Percentiles rank a stretch among this genome's conserved stretches.
Conservation (phyloP, 2,888 invertebrate genomes). For the Hermodice carunculata region DNA sequence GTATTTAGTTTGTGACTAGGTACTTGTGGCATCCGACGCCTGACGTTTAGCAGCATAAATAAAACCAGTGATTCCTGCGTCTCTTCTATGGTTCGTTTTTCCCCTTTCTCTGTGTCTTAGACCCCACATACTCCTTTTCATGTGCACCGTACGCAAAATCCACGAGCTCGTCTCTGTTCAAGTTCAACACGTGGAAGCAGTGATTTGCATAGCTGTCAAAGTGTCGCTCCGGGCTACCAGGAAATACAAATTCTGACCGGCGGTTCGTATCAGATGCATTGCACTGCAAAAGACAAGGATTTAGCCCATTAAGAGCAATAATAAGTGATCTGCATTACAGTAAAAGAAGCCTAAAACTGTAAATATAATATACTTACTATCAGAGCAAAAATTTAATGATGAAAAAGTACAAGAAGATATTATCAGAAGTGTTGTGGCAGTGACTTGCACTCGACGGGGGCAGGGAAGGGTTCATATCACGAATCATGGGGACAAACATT, state of each 20-base stretch:
- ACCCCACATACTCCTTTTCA: too few relatives aligned
- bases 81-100: too few relatives aligned
- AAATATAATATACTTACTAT: too few relatives aligned
- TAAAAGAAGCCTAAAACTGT: too few relatives aligned
- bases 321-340: background rate
- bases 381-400: background rate
- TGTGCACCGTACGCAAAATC: too few relatives aligned
- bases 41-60: too few relatives aligned
- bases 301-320: background rate
- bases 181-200: constrained; percentile 34
- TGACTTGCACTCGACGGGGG: background rate
- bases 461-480: background rate
- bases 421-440: background rate
- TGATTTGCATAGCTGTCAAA: constrained; percentile 46
- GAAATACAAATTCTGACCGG: constrained; percentile 51
- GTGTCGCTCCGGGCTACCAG: constrained; percentile 53
- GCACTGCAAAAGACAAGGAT: constrained; percentile 58
- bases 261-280: constrained; percentile 51
- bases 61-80: too few relatives aligned
- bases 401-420: background rate
- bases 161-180: too few relatives aligned
- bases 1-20: too few relatives aligned
- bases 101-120: too few relatives aligned
- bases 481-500: too few relatives aligned
- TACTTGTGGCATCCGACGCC: too few relatives aligned